Conservation (phyloP, 2,888 invertebrate species). For the Phorcus lineatus region DNA sequence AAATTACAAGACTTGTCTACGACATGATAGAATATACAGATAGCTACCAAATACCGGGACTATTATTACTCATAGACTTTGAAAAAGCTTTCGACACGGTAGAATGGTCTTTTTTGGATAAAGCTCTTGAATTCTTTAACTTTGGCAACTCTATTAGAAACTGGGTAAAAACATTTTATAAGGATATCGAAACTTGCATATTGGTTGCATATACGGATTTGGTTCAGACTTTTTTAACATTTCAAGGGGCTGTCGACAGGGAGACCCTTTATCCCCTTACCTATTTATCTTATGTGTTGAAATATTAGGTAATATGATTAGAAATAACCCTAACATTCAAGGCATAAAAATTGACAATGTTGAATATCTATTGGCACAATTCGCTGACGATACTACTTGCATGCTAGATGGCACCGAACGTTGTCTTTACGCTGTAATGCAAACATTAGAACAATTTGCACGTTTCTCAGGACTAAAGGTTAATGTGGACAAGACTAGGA, state of each 20-base stretch:
- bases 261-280: slow-evolving; percentile 17
- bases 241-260: slow-evolving; percentile 22
- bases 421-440: not conserved
- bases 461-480: slow-evolving; percentile 16
- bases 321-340: slow-evolving; percentile 5
- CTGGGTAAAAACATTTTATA: not conserved
- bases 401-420: slow-evolving; percentile 25
- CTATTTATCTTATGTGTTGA: not conserved
- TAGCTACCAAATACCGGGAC: not conserved
- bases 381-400: slow-evolving; percentile 27
- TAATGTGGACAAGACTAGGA: slow-evolving; percentile 1
- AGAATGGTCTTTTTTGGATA: not conserved
- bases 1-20: not conserved
- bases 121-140: not conserved
- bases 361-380: slow-evolving; percentile 14
- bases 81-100: slow-evolving; percentile 8
- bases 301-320: slow-evolving; percentile 20
- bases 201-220: not conserved
- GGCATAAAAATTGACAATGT: slow-evolving; percentile 1
- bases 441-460: not conserved
- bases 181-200: not conserved
- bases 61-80: slow-evolving; percentile 3
- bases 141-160: not conserved
- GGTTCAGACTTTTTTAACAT: not conserved
- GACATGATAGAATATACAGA: slow-evolving; percentile 14